A percentile compares a stretch with the other conserved stretches of the same genome.
phyloP scores from a whole-genome alignment of 2,113 vertebrate species.

The Nyctibius bracteatus region DNA sequence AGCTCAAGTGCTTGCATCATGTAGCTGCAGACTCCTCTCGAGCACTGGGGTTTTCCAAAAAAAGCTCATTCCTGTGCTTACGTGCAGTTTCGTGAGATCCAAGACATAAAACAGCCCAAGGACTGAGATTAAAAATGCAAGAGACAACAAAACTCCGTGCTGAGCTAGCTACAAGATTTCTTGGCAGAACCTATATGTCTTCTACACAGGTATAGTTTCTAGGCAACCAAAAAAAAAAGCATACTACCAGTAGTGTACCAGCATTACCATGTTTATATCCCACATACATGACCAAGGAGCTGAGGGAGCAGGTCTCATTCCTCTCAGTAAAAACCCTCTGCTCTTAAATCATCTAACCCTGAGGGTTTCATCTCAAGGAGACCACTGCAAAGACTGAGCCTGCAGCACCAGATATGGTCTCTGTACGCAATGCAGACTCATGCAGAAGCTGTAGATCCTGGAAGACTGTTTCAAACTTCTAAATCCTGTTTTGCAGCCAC shows the following conservation, averaged over 20 bases:
- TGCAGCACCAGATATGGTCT: too few relatives aligned
- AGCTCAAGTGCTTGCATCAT: background rate
- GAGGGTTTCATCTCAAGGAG: background rate
- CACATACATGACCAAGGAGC: background rate
- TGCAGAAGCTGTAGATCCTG: background rate
- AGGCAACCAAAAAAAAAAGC: background rate
- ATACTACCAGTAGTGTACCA: rapidly evolving
- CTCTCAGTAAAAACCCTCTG: background rate
- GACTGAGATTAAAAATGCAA: background rate
- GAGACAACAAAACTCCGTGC: background rate
- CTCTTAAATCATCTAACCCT: background rate
- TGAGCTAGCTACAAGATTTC: background rate
- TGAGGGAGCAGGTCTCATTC: background rate
- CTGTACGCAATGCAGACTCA: background rate
- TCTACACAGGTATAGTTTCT: background rate
- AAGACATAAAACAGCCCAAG: background rate
- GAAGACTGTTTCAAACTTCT: background rate
- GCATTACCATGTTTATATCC: background rate
- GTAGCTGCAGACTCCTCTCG: background rate
- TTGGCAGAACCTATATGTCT: background rate
- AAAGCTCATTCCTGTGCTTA: background rate
- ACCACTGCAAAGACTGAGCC: background rate
- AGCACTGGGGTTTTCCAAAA: background rate
- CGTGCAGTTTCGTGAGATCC: background rate
- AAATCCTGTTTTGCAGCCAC: background rate